Conservation (phyloP, 1,140 invertebrate genomes). For the Chironomus striatipennis region DNA sequence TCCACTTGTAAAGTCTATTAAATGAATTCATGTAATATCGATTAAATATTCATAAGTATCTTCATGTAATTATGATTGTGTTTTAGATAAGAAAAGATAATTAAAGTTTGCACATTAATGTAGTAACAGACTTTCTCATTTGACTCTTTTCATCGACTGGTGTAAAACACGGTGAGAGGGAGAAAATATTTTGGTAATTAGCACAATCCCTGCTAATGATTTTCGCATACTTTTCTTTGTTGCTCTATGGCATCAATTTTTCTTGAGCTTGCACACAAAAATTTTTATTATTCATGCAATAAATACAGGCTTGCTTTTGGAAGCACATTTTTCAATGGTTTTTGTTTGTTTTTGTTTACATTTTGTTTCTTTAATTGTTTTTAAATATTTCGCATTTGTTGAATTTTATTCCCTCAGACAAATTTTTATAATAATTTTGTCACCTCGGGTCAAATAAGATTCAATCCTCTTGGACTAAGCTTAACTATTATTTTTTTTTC, state of each 20-base stretch:
- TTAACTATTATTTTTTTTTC: no score
- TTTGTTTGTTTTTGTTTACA: neutral
- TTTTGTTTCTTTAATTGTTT: no score
- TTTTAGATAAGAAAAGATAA: neutral
- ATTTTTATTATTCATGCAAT: no score
- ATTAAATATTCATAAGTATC: neutral
- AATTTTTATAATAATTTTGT: no score
- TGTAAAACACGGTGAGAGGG: neutral
- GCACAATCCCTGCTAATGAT: neutral
- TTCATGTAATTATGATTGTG: neutral
- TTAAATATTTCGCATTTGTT: no score
- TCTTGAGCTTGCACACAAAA: no score
- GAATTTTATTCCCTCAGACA: no score
- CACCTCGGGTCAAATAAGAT: no score
- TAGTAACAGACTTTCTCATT: neutral
- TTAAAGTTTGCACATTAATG: neutral
- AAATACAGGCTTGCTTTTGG: no score
- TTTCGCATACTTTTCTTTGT: neutral
- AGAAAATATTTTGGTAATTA: conserved; percentile 2
- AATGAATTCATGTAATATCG: neutral
- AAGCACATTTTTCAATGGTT: neutral
- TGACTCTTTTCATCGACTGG: neutral
- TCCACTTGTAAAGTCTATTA: no score
- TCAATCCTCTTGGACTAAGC: no score
- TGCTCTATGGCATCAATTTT: no score